These are phyloP conservation scores for Rhimphoctona megacephalus DNA, from an alignment of 2,888 invertebrate genomes.

Conservation along the genomic window DNA sequence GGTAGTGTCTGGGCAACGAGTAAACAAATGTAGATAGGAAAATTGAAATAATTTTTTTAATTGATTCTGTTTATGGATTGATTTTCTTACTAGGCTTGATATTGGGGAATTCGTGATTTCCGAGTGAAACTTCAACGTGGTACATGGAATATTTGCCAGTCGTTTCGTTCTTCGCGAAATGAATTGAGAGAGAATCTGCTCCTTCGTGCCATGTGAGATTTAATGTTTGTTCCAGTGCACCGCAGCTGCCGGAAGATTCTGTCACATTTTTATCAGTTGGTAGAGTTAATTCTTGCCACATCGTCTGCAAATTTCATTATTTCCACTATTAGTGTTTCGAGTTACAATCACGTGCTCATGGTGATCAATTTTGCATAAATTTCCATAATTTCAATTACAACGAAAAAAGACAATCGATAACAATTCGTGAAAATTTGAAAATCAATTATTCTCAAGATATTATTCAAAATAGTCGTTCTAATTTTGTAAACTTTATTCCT, in stretches of 20 bases:
- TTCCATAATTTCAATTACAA: neutral
- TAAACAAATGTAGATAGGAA: constrained; percentile 14
- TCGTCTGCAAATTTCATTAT: constrained; percentile 31
- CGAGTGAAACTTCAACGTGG: constrained; percentile 77
- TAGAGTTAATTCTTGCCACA: constrained; percentile 79
- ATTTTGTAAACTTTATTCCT: neutral
- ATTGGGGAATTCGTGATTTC: constrained; percentile 81
- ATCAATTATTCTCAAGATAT: neutral
- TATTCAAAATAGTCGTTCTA: neutral
- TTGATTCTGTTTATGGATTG: neutral
- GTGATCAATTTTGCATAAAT: no score
- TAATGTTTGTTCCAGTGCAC: constrained; percentile 80
- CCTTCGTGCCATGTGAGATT: constrained; percentile 82
- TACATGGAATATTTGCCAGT: constrained; percentile 77
- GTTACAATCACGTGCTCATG: no score
- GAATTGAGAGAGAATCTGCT: constrained; percentile 81
- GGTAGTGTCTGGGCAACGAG: constrained; percentile 77
- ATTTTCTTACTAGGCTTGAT: constrained; percentile 74
- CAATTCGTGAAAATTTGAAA: neutral
- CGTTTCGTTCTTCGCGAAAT: constrained; percentile 84
- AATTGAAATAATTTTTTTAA: neutral
- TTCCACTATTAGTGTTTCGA: constrained; percentile 11
- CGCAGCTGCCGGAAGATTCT: constrained; percentile 84
- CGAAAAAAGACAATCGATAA: neutral
- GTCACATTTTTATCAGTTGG: constrained; percentile 83